Conservation (phyloP, 1,140 invertebrate species). For the Sitobion miscanthi region DNA sequence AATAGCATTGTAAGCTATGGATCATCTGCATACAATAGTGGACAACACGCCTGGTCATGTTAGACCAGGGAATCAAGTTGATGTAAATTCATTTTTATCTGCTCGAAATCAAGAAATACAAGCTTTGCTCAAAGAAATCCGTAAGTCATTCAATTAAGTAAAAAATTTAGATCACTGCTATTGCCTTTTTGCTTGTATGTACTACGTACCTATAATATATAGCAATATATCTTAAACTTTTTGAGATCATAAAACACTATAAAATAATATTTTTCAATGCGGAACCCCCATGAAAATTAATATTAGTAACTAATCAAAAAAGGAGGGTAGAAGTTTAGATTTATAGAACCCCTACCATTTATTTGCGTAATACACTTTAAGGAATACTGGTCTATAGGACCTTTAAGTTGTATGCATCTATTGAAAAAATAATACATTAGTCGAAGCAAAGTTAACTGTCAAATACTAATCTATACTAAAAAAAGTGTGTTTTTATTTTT, state of each 20-base stretch:
- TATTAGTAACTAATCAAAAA: too few species aligned
- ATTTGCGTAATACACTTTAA: too few species aligned
- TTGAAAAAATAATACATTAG: background rate
- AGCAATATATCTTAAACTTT: too few species aligned
- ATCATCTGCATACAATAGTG: conserved; percentile 27
- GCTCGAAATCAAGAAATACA: conserved; percentile 44
- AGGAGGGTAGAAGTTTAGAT: too few species aligned
- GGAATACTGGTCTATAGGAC: background rate
- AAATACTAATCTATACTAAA: background rate
- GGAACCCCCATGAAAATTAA: too few species aligned
- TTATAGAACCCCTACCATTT: too few species aligned
- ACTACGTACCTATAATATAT: too few species aligned
- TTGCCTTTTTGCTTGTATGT: background rate
- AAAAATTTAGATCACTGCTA: background rate
- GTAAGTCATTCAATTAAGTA: background rate
- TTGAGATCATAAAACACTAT: too few species aligned
- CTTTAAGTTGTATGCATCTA: background rate
- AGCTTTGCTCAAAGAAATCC: conserved; percentile 21
- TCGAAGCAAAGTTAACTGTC: background rate
- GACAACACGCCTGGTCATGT: background rate
- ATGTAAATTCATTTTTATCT: conserved; percentile 1
- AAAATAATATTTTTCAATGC: too few species aligned
- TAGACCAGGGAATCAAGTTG: conserved; percentile 12
- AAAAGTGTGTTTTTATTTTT: background rate
- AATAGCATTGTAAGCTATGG: conserved; percentile 1